These are phyloP conservation scores for Oligia latruncula DNA, from an alignment of 2,888 invertebrate genomes.

Conservation along the genomic window DNA sequence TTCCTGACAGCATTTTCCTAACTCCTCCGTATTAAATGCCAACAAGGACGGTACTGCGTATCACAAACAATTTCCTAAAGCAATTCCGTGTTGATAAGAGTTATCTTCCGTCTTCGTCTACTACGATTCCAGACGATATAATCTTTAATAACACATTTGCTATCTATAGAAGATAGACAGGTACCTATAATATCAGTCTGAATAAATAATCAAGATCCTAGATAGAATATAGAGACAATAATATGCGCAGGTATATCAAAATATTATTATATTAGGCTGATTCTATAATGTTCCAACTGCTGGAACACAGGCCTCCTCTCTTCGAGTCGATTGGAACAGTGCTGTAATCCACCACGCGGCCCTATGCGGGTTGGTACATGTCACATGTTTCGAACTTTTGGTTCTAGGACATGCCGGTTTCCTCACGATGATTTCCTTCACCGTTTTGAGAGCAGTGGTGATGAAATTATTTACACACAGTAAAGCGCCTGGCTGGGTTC, in stretches of 20 bases:
- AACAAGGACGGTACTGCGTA: not conserved
- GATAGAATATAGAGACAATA: slow-evolving; percentile 16
- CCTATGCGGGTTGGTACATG: not conserved
- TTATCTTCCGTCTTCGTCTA: not conserved
- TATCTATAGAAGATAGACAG: slow-evolving; percentile 6
- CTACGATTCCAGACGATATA: slow-evolving; percentile 23
- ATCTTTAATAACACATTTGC: slow-evolving; percentile 19
- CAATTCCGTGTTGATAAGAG: slow-evolving; percentile 9
- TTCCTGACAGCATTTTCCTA: not conserved
- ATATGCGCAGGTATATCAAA: slow-evolving; percentile 26
- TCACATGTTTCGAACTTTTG: not conserved
- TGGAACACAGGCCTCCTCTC: not conserved
- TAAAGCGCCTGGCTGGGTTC: too few relatives aligned
- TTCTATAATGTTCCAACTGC: too few relatives aligned
- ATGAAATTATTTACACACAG: too few relatives aligned
- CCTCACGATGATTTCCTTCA: not conserved
- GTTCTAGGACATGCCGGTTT: not conserved
- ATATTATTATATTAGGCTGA: too few relatives aligned
- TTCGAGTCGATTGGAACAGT: not conserved
- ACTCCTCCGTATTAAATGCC: not conserved
- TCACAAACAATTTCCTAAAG: not conserved
- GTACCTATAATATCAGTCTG: slow-evolving; percentile 16
- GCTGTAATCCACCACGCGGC: too few relatives aligned
- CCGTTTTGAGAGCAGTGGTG: too few relatives aligned
- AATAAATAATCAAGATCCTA: slow-evolving; percentile 22